Conservation (phyloP, 1,140 invertebrate species). For the Drosophila burlai region DNA sequence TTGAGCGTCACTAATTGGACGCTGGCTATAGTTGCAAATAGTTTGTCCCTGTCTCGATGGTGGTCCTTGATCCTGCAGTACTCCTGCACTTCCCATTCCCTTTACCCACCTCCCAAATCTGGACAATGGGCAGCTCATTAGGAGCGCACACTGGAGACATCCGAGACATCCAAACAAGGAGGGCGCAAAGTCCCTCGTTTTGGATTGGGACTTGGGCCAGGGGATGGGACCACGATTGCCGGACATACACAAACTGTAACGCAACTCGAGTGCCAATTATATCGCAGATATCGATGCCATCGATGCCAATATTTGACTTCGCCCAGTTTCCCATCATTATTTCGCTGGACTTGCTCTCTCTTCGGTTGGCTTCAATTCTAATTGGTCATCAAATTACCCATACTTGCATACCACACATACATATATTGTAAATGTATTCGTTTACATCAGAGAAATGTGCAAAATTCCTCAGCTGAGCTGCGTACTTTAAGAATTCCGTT, state of each 20-base stretch:
- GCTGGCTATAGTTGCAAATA: conserved; percentile 71
- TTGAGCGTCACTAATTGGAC: conserved; percentile 79
- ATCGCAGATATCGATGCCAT: conserved; percentile 23
- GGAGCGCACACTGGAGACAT: conserved; percentile 37
- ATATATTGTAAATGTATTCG: not conserved
- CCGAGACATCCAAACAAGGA: conserved; percentile 37
- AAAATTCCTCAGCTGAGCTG: conserved; percentile 1
- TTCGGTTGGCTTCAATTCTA: not conserved
- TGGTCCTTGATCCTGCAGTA: conserved; percentile 16
- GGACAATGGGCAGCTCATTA: conserved; percentile 57
- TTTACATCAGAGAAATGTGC: not conserved
- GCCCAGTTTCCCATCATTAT: conserved; percentile 7
- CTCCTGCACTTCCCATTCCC: not conserved
- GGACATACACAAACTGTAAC: not conserved
- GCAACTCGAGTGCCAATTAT: conserved; percentile 48
- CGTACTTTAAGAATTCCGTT: conserved; percentile 4
- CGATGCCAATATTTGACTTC: conserved; percentile 1
- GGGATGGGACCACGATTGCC: not conserved
- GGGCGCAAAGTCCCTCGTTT: conserved; percentile 1
- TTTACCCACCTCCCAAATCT: not conserved
- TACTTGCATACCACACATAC: not conserved
- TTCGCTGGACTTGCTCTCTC: conserved; percentile 2
- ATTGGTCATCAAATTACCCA: conserved; percentile 10
- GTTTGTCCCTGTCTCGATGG: conserved; percentile 54
- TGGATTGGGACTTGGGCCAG: not conserved